Evolutionary conservation across 2,888 invertebrate genomes (phyloP).

Genomic region (Xestobium rufovillosum): DNA sequence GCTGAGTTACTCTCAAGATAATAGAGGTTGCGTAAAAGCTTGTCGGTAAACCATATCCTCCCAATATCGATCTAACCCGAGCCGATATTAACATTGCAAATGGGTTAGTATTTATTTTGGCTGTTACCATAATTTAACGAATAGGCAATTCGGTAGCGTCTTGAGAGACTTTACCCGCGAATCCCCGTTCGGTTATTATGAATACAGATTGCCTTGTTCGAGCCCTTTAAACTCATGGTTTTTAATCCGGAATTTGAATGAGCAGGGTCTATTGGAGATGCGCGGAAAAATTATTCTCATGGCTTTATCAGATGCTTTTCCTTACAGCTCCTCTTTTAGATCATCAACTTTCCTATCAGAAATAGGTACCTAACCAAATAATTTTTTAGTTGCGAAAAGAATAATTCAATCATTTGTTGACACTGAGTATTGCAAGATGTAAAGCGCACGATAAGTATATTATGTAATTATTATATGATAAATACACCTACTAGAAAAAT

Average conservation of each 20-base stretch:
- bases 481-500: too few relatives aligned
- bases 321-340: too few relatives aligned
- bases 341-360: too few relatives aligned
- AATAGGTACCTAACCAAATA: too few relatives aligned
- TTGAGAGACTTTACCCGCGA: conserved; percentile 1
- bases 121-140: conserved; percentile 1
- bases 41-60: conserved; percentile 17
- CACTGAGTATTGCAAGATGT: too few relatives aligned
- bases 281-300: too few relatives aligned
- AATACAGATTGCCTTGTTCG: conserved; percentile 3
- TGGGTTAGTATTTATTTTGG: conserved; percentile 1
- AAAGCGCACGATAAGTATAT: too few relatives aligned
- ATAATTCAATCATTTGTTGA: too few relatives aligned
- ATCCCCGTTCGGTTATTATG: conserved; percentile 1
- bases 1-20: conserved; percentile 12
- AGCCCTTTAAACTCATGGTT: background rate
- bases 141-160: background rate
- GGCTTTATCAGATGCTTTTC: too few relatives aligned
- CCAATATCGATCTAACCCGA: conserved; percentile 8
- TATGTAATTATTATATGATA: too few relatives aligned
- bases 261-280: too few relatives aligned
- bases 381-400: too few relatives aligned
- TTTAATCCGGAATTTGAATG: background rate
- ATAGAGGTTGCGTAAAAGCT: conserved; percentile 12
- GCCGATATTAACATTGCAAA: conserved; percentile 2